These are phyloP conservation scores for Drosophila helvetica DNA, from an alignment of 2,888 invertebrate species.

Conservation along the genomic window DNA sequence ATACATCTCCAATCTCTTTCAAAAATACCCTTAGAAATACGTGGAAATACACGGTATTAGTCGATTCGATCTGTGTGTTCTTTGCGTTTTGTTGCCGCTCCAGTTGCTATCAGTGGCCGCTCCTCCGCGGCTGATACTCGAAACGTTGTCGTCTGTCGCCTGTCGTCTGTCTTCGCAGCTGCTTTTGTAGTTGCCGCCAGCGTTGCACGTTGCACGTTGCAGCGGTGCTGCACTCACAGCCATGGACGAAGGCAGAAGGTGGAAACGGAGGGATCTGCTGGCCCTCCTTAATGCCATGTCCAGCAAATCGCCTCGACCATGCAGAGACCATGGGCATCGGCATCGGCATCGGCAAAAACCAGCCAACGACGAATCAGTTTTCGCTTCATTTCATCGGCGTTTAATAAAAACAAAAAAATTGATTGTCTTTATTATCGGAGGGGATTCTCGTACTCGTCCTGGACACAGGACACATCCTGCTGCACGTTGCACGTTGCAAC, in stretches of 20 bases:
- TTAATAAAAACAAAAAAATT: conserved; percentile 55
- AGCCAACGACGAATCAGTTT: conserved; percentile 58
- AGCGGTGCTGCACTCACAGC: conserved; percentile 42
- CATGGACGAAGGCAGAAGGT: conserved; percentile 42
- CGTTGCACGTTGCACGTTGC: background rate
- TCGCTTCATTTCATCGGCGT: conserved; percentile 69
- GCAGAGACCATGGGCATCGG: background rate
- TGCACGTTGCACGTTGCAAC: conserved; percentile 29
- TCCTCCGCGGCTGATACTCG: conserved; percentile 61
- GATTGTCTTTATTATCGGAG: conserved; percentile 72
- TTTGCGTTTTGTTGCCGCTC: conserved; percentile 66
- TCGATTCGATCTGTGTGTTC: background rate
- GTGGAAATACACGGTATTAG: conserved; percentile 4
- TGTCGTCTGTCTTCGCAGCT: conserved; percentile 30
- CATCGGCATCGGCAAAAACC: background rate
- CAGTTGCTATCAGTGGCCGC: conserved; percentile 69
- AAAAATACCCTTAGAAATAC: too few species aligned
- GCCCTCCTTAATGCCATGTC: conserved; percentile 47
- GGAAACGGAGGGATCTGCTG: conserved; percentile 28
- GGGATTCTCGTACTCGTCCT: background rate
- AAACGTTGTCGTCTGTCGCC: conserved; percentile 46
- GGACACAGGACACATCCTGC: conserved; percentile 6
- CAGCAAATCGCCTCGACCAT: conserved; percentile 52
- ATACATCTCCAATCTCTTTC: too few species aligned
- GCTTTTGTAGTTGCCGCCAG: conserved; percentile 70